phyloP scores from a whole-genome alignment of 64 coral and sea anemone genomes.

The Porites australiensis region DNA sequence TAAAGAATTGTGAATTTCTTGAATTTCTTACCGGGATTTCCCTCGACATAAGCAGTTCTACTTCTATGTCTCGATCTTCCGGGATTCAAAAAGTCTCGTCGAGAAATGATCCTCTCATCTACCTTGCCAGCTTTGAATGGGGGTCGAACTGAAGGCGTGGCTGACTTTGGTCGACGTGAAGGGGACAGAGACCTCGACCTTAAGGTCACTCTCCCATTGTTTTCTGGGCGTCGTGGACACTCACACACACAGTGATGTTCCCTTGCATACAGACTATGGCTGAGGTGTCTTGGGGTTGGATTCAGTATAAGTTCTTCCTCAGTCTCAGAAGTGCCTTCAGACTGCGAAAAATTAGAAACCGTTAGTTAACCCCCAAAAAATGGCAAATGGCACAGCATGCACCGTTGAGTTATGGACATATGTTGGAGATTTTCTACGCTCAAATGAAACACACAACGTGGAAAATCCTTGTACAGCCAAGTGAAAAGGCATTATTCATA shows the following conservation, averaged over 20 bases:
- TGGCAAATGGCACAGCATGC: too few relatives aligned
- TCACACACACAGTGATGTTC: conserved; percentile 94
- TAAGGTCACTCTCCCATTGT: conserved; percentile 78
- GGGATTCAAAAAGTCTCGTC: conserved; percentile 76
- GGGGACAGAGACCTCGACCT: conserved; percentile 96
- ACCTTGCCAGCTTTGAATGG: conserved; percentile 96
- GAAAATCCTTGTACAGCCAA: too few relatives aligned
- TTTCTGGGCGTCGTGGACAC: conserved; percentile 95
- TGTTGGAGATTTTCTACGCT: too few relatives aligned
- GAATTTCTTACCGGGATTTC: conserved; percentile 88
- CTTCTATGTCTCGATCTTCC: conserved; percentile 48
- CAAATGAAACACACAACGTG: neutral
- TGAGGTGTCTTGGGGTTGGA: conserved; percentile 66
- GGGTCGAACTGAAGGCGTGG: conserved; percentile 65
- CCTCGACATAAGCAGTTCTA: conserved; percentile 74
- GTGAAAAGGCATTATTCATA: too few relatives aligned
- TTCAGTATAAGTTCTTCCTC: conserved; percentile 88
- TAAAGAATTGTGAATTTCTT: neutral
- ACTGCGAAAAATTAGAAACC: neutral
- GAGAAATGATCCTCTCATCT: conserved; percentile 93
- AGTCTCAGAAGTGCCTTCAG: conserved; percentile 75
- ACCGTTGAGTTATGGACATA: too few relatives aligned
- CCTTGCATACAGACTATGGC: conserved; percentile 41
- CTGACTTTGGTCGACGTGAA: conserved; percentile 65
- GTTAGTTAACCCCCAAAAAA: too few relatives aligned